Base-by-base conservation (phyloP, 1,140 invertebrate genomes). In the Popillia japonica region DNA sequence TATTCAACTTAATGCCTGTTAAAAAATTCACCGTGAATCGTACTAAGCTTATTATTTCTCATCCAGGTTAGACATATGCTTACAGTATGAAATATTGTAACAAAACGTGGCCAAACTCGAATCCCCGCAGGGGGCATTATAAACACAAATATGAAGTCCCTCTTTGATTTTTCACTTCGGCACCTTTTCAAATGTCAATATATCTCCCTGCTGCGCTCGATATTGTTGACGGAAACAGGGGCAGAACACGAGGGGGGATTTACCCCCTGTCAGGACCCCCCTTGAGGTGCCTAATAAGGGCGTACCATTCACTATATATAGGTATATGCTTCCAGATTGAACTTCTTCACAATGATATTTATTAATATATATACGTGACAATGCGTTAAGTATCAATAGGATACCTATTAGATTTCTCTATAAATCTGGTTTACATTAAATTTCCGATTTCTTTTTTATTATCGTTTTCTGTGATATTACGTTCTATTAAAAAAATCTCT, bases 91-190 rank as follows among this genome's bases (percentile, higher is more conserved):
- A 84, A 83, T 80, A 85, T 82, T 80, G 84, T 83, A 84, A 84
- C 84, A 84, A 85, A 85, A 84, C 84, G 83, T 83, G 83, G 76
- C 83, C 79, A 84, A 84, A 85, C 84, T 85, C 83, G 83, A 84
- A 81, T 84, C 84, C 20, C 82, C 77, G 75, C 80, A 78, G 84
- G 84, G 81, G 80, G 83, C 83, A 84, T 84, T 82, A 83, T 85
- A 85, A 85, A 85, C 84, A 85, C 83, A 84, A 84, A 84, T 85
- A 84, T 82, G 77, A 76, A 76, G 80, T 81, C 82, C 80, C 79
- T 83, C 84, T 84, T 84, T 85, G 83, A 85, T 85, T 85, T 85
- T 85, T 84, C 84, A 84, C 83, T 84, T 85, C 84, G 83, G 83
- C 84, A 85, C 84, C 84, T 85, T 85, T 83, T 84, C 82, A 82